These are phyloP conservation scores for Shinisaurus crocodilurus DNA, from an alignment of 2,113 vertebrate species.

Conservation along the genomic window DNA sequence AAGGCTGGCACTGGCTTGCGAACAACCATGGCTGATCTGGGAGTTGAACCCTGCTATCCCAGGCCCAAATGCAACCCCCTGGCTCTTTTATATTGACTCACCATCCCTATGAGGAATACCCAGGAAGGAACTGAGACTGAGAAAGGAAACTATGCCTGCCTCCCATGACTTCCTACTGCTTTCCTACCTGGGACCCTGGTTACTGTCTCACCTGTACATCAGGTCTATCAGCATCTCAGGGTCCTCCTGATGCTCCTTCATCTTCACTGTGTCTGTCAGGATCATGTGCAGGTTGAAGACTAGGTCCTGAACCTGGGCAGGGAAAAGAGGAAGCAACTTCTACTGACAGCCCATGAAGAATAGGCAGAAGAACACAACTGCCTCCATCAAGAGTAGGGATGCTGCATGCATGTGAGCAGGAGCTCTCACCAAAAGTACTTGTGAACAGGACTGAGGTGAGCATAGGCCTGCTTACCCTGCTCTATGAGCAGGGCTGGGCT, in stretches of 20 bases:
- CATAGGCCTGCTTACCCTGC: neutral
- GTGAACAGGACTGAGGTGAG: neutral
- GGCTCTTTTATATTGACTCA: neutral
- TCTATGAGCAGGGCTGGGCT: neutral
- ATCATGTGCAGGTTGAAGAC: constrained; percentile 97
- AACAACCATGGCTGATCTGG: neutral
- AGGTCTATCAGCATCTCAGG: constrained; percentile 94
- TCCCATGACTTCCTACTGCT: neutral
- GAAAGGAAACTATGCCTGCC: neutral
- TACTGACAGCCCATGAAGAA: neutral
- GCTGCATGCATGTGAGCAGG: neutral
- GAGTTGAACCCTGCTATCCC: too few relatives aligned
- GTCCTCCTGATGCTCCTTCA: constrained; percentile 94
- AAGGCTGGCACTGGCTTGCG: neutral
- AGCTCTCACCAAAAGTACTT: neutral
- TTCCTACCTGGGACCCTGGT: neutral
- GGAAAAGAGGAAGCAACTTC: neutral
- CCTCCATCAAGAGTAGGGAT: neutral
- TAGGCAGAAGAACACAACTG: too few relatives aligned
- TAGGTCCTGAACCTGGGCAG: constrained; percentile 87
- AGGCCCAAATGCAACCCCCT: neutral
- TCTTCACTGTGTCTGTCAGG: constrained; percentile 93
- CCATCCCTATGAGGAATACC: neutral
- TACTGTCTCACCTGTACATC: constrained; percentile 86
- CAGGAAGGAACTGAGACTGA: neutral